phyloP scores from a whole-genome alignment of 2,888 invertebrate species.

The Agonum fuliginosum region DNA sequence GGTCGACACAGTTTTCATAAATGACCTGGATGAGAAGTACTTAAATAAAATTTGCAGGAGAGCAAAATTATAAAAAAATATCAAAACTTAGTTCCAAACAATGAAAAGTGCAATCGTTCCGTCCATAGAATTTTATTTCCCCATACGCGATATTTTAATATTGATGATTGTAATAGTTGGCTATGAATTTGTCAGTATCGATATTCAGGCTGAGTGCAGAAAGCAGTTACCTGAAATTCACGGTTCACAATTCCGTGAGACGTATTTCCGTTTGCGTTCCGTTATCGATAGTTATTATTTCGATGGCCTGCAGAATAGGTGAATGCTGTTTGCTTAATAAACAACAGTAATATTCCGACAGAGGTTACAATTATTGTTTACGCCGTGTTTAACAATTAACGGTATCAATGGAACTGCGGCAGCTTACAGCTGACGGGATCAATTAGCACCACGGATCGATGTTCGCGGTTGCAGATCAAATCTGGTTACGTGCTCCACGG shows the following conservation, averaged over 20 bases:
- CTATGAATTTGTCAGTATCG: slow-evolving; percentile 22
- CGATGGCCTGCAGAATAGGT: not conserved
- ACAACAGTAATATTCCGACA: slow-evolving; percentile 37
- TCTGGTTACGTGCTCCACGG: slow-evolving; percentile 22
- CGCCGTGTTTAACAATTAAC: slow-evolving; percentile 43
- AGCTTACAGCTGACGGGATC: slow-evolving; percentile 44
- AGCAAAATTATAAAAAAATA: too few species aligned
- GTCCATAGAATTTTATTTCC: too few species aligned
- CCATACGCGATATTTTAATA: too few species aligned
- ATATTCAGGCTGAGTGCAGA: slow-evolving; percentile 15
- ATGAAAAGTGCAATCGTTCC: too few species aligned
- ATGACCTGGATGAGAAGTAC: too few species aligned
- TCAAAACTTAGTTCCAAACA: too few species aligned
- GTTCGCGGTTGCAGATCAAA: slow-evolving; percentile 39
- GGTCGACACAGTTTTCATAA: too few species aligned
- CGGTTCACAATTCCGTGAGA: slow-evolving; percentile 6
- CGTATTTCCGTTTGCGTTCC: slow-evolving; percentile 16
- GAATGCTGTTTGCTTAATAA: slow-evolving; percentile 24
- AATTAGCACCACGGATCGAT: slow-evolving; percentile 22
- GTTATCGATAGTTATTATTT: slow-evolving; percentile 18
- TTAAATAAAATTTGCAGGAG: too few species aligned
- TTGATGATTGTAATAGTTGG: too few species aligned
- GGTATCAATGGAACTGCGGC: slow-evolving; percentile 43
- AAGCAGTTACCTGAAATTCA: slow-evolving; percentile 30
- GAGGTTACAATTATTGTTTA: slow-evolving; percentile 48